phyloP scores from a whole-genome alignment of 1,140 invertebrate genomes.

The Lepidurus couesii region DNA sequence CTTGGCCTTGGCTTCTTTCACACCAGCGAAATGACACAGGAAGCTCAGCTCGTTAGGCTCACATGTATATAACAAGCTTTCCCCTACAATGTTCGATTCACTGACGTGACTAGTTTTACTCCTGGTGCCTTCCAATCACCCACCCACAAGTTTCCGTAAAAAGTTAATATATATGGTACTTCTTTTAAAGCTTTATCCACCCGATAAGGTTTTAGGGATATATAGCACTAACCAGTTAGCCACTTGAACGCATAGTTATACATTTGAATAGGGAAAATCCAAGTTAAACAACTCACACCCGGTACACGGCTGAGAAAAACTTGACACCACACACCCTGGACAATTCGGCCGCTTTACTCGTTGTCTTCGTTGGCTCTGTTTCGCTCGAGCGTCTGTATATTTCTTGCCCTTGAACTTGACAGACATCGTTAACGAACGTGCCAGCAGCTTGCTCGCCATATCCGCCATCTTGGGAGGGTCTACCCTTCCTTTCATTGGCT shows the following conservation, averaged over 20 bases:
- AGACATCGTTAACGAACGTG: constrained; percentile 21
- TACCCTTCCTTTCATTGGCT: neutral
- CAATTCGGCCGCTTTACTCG: no score
- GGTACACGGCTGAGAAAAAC: no score
- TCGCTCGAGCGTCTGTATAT: neutral
- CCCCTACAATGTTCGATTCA: neutral
- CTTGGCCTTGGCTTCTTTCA: constrained; percentile 8
- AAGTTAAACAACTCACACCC: no score
- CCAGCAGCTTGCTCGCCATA: neutral
- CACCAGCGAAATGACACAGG: neutral
- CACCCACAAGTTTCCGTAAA: no score
- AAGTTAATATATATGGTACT: no score
- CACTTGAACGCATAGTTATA: no score
- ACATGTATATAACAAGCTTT: neutral
- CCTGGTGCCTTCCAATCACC: neutral
- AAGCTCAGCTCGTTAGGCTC: neutral
- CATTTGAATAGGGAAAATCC: no score
- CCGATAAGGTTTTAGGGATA: no score
- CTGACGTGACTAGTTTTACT: neutral
- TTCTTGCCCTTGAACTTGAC: constrained; percentile 18
- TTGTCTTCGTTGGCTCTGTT: constrained; percentile 3
- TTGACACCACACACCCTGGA: no score
- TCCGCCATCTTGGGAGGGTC: neutral
- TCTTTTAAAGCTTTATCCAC: no score
- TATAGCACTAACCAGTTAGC: no score